These are phyloP conservation scores for Ceuthmochares aereus DNA, from an alignment of 2,113 vertebrate genomes.

Conservation along the genomic window DNA sequence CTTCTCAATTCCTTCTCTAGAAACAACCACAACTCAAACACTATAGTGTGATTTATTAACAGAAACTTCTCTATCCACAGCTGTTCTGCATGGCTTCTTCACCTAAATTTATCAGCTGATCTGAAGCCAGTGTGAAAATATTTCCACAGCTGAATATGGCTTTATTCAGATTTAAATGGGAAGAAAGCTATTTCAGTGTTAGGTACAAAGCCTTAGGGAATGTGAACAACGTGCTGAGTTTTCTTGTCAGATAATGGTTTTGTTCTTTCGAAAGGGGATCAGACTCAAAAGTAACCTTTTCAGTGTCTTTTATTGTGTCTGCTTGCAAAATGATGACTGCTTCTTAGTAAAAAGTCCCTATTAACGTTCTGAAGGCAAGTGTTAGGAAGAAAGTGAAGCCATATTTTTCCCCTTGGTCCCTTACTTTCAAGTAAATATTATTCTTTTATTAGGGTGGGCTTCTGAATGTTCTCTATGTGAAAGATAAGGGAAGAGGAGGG, in stretches of 20 bases:
- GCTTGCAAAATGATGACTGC: background rate
- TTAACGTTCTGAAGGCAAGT: background rate
- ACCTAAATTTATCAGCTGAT: background rate
- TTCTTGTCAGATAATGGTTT: background rate
- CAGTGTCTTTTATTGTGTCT: background rate
- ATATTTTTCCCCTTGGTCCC: background rate
- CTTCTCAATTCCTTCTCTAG: background rate
- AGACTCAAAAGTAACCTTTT: background rate
- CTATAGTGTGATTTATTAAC: background rate
- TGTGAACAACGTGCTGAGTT: background rate
- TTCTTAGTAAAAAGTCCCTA: background rate
- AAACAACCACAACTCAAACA: background rate
- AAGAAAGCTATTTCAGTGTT: background rate
- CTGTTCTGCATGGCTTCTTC: background rate
- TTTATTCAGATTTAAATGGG: background rate
- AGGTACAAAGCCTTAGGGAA: background rate
- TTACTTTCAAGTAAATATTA: background rate
- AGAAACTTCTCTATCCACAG: background rate
- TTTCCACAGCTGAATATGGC: background rate
- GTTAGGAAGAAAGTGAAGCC: background rate
- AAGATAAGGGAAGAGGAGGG: background rate
- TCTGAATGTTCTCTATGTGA: background rate
- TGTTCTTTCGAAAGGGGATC: background rate
- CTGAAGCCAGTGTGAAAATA: background rate
- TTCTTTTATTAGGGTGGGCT: background rate